Evolutionary conservation across 2,113 vertebrate genomes (phyloP), one percentile per base, ranked within the genome.

Genomic region (Acrocephalus kingi): DNA sequence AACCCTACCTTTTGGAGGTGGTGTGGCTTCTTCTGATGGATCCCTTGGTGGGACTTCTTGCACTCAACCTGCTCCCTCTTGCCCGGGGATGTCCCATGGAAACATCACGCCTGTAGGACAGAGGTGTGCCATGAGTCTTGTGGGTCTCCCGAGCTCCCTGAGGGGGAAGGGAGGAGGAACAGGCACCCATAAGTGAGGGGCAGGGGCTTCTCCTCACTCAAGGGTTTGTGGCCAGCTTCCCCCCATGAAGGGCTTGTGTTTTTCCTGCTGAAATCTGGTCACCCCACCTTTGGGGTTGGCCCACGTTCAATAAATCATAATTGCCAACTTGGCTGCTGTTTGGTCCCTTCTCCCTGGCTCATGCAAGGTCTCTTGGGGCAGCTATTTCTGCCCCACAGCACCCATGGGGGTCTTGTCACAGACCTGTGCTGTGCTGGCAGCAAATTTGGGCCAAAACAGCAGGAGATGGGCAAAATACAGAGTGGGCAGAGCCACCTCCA

Each of bases 31-130:
- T 80, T 52, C 22, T 1, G 7, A 37, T 1, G 3, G 52, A 52
- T 79, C 25, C 82, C 66, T 63, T 17, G 2, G 45, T 2, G 5
- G 61, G 37, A 49, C 48, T 63, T 45, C 52, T 55, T 0, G 24
- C 2, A 6, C 30, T 56, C 2, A 0, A 2, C 7, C 24, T 73
- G 17, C 52, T 68, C 43, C 31, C 19, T 66, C 39, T 30, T 1
- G 0, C 35, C 48, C 0, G 0, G 31, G 19, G 54, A 15, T 14
- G 4, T 37, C 66, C 48, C 55, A 12, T 30, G 7, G 22, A 23
- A 67, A 2, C 2, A 4, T 11, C 27, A 0, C 2, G 22, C 51
- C 69, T 91, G 84, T 13, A 24, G 81, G 69, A 82, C 52, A 75
- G 6, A 78, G 41, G 19, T 15, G 33, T 4, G 16, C 35, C 9